These are phyloP conservation scores for Apis mellifera DNA, from an alignment of 1,140 invertebrate genomes.

Conservation along the genomic window Amel_HAv3.1 CM009934.2:13293501-13294000, in stretches of 20 bases:
- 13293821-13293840: not conserved
- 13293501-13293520: constrained; percentile 11
- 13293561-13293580: too few relatives aligned
- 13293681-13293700: not conserved
- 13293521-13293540: constrained; percentile 26
- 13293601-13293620: constrained; percentile 17
- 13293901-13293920: too few relatives aligned
- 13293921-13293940: constrained; percentile 32
- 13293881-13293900: too few relatives aligned
- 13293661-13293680: constrained; percentile 4
- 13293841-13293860: too few relatives aligned
- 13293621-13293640: constrained; percentile 18
- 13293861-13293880: too few relatives aligned
- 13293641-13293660: not conserved
- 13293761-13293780: not conserved
- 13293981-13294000: constrained; percentile 21
- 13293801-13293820: not conserved
- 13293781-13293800: not conserved
- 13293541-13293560: not conserved
- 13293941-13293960: constrained; percentile 44
- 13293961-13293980: constrained; percentile 45
- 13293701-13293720: not conserved
- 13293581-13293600: not conserved
- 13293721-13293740: not conserved
- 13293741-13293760: too few relatives aligned